Evolutionary conservation across 2,113 vertebrate genomes (phyloP), one percentile per base, ranked within the genome.

Genomic region (Anhinga rufa): DNA sequence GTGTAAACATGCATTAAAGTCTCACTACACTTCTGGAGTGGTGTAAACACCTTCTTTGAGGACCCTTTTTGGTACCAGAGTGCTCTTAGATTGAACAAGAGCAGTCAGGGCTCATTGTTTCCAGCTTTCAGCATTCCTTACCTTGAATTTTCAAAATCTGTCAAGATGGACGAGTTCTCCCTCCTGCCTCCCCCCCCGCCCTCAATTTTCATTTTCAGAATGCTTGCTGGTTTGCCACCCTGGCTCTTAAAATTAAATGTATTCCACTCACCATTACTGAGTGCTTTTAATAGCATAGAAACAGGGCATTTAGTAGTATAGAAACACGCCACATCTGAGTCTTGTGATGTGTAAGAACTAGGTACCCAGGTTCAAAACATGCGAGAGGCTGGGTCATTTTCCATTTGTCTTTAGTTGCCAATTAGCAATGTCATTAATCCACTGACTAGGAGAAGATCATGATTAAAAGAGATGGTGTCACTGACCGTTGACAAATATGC

Each of bases 11-110:
- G 49, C 66, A 61, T 83, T 92, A 44, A 87, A 91, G 70, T 65
- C 91, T 96, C 66, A 38, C 54, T 82, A 40, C 42, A 2, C n/a
- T 96, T 68, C 40, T 92, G 64, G 81, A 94, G 89, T 88, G 92
- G 84, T 96, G 90, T 96, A 94, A 94, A 90, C 82, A 95, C 46
- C 29, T 55, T 88, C n/a, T 74, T 90, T 88, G 71, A 95, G 92
- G 71, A 95, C 85, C 36, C 20, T 88, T 91, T 93, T 64, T 69
- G 46, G 36, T 62, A 52, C 44, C 61, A 24, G 51, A 94, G 83
- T 85, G 89, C 83, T 94, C 86, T 72, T 77, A 79, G 38, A 34
- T 17, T 61, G 64, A 91, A 76, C 61, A 92, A 82, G 89, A 93
- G 42, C 42, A 44, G 66, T 76, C n/a, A 34, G 42, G 19, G 54